phyloP scores from a whole-genome alignment of 2,113 vertebrate genomes.

The Lampris incognitus region DNA sequence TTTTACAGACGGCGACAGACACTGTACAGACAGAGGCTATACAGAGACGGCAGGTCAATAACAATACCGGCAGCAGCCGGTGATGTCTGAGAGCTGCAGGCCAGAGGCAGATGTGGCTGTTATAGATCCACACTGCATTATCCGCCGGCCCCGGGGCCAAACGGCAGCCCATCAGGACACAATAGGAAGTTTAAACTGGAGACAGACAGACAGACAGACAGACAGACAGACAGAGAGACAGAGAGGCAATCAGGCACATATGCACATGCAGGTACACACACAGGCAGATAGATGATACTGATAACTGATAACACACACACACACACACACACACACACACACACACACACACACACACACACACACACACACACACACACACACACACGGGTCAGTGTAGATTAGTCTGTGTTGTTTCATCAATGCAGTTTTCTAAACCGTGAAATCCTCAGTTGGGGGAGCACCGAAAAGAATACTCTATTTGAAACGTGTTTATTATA shows the following conservation, averaged over 20 bases:
- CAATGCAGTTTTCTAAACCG: too few species aligned
- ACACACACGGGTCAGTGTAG: not conserved
- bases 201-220: constrained; percentile 20
- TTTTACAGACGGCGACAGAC: constrained; percentile 43
- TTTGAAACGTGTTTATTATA: too few species aligned
- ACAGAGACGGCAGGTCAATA: constrained; percentile 7
- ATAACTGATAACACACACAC: not conserved
- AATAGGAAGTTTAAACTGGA: constrained; percentile 14
- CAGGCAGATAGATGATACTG: not conserved
- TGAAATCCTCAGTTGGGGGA: too few species aligned
- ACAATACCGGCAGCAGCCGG: constrained; percentile 31
- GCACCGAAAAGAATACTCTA: too few species aligned
- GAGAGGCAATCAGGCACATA: not conserved
- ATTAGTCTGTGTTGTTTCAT: not conserved
- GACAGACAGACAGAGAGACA: constrained; percentile 28
- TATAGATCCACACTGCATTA: constrained; percentile 56
- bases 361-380: not conserved
- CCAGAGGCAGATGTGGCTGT: constrained; percentile 61
- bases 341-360: constrained; percentile 4
- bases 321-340: constrained; percentile 4
- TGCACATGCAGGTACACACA: not conserved
- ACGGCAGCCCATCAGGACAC: constrained; percentile 48
- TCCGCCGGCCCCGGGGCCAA: constrained; percentile 48
- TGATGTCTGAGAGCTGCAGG: not conserved
- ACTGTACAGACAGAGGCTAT: not conserved